A percentile compares a stretch with the other conserved stretches of the same genome.
These are phyloP conservation scores for Thera obeliscata DNA, from an alignment of 2,888 invertebrate genomes.

Conservation along the genomic window DNA sequence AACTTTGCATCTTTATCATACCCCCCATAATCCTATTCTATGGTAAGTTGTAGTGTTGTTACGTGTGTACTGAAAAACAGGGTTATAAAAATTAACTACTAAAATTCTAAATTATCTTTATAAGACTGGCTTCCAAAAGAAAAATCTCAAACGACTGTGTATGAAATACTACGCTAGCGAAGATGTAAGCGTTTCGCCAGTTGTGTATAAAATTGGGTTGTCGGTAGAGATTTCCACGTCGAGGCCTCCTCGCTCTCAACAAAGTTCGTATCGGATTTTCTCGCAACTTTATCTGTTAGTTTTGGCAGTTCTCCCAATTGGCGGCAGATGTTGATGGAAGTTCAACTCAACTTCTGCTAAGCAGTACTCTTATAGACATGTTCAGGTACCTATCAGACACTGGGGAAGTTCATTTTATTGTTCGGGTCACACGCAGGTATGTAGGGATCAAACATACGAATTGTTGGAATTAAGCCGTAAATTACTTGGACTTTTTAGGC, in stretches of 20 bases:
- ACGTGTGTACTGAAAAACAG: too few relatives aligned
- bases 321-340: slow-evolving; percentile 68
- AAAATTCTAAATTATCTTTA: too few relatives aligned
- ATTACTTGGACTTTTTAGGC: too few relatives aligned
- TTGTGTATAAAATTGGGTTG: slow-evolving; percentile 21
- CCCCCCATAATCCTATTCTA: too few relatives aligned
- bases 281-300: slow-evolving; percentile 48
- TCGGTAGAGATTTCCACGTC: slow-evolving; percentile 27
- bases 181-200: not conserved
- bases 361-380: slow-evolving; percentile 42
- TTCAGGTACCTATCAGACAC: slow-evolving; percentile 5
- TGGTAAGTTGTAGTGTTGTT: too few relatives aligned
- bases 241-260: slow-evolving; percentile 41
- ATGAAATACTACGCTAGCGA: not conserved
- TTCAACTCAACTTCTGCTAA: slow-evolving; percentile 56
- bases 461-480: too few relatives aligned
- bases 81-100: too few relatives aligned
- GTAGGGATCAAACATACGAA: too few relatives aligned
- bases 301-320: slow-evolving; percentile 72
- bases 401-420: slow-evolving; percentile 1
- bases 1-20: too few relatives aligned
- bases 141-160: not conserved
- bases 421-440: too few relatives aligned
- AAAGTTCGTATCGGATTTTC: slow-evolving; percentile 61
- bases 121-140: too few relatives aligned